Evolutionary conservation across 2,888 invertebrate species (phyloP).

Genomic region (Miltochrista miniata): DNA sequence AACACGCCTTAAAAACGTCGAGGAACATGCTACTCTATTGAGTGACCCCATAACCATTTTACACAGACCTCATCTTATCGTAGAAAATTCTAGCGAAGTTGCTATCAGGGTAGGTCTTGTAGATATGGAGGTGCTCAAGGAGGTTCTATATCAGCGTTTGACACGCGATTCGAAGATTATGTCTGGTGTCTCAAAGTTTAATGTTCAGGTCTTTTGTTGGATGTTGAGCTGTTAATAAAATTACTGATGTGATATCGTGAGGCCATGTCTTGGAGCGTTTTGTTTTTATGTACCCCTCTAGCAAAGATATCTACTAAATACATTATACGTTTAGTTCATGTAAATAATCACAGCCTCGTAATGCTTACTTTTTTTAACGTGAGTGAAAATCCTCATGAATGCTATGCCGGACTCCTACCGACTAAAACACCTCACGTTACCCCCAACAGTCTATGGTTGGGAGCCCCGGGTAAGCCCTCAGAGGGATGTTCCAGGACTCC

Average conservation of each 20-base stretch:
- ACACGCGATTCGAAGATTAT: slow-evolving; percentile 76
- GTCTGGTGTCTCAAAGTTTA: slow-evolving; percentile 55
- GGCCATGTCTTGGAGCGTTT: not conserved
- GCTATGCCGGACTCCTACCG: no score
- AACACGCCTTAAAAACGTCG: slow-evolving; percentile 44
- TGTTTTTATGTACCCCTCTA: no score
- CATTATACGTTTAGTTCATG: no score
- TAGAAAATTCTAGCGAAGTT: not conserved
- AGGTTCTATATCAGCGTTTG: slow-evolving; percentile 52
- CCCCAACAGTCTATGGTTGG: no score
- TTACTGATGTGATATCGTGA: not conserved
- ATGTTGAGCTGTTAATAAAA: slow-evolving; percentile 23
- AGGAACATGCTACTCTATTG: slow-evolving; percentile 42
- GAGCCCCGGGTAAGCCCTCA: no score
- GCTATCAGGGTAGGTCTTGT: slow-evolving; percentile 24
- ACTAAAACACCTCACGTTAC: no score
- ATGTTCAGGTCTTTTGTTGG: slow-evolving; percentile 51
- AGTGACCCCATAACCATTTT: slow-evolving; percentile 32
- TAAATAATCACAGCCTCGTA: no score
- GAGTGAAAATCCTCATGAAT: no score
- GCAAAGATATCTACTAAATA: no score
- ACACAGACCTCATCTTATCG: slow-evolving; percentile 22
- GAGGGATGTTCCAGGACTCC: no score
- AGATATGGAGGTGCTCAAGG: slow-evolving; percentile 26
- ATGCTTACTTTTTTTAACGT: no score